Evolutionary conservation across 2,888 invertebrate species (phyloP), one percentile per base, ranked within the genome.

Genomic region (Gymnoscelis rufifasciata): DNA sequence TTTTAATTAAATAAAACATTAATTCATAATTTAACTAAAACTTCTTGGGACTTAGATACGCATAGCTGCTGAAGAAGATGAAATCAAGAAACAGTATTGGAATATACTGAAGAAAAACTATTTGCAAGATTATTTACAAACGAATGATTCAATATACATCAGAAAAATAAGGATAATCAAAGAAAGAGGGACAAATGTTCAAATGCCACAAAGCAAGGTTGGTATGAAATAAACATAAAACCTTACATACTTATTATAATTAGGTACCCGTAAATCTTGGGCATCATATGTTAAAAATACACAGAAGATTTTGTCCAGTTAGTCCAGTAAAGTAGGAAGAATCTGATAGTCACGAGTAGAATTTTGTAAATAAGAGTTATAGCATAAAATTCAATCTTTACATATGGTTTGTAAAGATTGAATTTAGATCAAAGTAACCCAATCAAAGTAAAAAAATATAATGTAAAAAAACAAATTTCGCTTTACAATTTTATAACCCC

Each of bases 161-260:
- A 73, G 86, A 54, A 86, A 84, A 59, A 60, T 87, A 31, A 66
- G 80, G 52, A 81, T 87, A 15, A 83, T 88, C 42, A 83, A 78
- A 54, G 83, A 86, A 64, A 69, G 84, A 41, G 86, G 83, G 0
- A 83, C 78, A 1, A 88, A 83, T 52, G 83, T 87, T 4, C 83
- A 84, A 54, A 84, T 83, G 82, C 83, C 84, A 11, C 78, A 84
- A 59, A 87, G 82, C 62, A 84, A 86, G 72, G 87, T 84, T 68
- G 52, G 24, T 1, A 15, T 10, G 23, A 30, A 5, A 12, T 12
- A 7, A 8, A 12, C 11, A 12, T 3, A 6, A 11, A 12, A 2
- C 7, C 12, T 7, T 7, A 11, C 7, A 29, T 10, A 1, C 7
- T 13, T 13, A 7, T 26, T 2, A 7, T 7, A 26, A 26, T 23